Conservation (phyloP, 1,140 invertebrate species). For the Bombus consobrinus region DNA sequence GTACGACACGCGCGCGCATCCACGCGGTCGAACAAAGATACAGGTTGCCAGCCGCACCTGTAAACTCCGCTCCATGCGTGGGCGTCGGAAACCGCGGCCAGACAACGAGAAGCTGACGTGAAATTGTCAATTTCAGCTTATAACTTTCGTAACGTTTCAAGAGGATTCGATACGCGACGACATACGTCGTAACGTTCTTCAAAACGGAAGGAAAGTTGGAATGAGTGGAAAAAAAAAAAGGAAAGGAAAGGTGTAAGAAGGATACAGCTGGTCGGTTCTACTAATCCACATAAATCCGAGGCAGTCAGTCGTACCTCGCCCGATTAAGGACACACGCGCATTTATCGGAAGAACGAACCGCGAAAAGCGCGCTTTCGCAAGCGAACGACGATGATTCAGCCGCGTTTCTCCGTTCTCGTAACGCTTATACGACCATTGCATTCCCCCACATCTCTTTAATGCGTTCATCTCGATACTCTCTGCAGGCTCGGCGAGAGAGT, state of each 20-base stretch:
- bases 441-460: constrained; percentile 52
- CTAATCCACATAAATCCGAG: constrained; percentile 25
- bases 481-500: neutral
- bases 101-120: constrained; percentile 64
- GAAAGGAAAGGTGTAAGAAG: neutral
- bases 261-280: neutral
- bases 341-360: constrained; percentile 40
- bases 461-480: constrained; percentile 43
- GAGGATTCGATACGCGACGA: constrained; percentile 38
- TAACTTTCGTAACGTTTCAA: constrained; percentile 49
- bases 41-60: constrained; percentile 82
- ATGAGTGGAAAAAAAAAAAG: neutral
- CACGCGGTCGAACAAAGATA: constrained; percentile 67
- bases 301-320: constrained; percentile 3
- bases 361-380: constrained; percentile 61
- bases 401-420: constrained; percentile 55
- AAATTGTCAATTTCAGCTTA: constrained; percentile 69
- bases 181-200: neutral
- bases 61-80: constrained; percentile 74
- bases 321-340: constrained; percentile 29
- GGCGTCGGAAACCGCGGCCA: constrained; percentile 75
- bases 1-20: constrained; percentile 47
- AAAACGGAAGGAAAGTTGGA: neutral
- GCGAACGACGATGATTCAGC: constrained; percentile 63
- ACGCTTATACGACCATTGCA: constrained; percentile 50